Percentiles rank a stretch among this genome's conserved stretches.
Evolutionary conservation across 2,113 vertebrate species (phyloP).

Genomic region (Puffinus mauretanicus): DNA sequence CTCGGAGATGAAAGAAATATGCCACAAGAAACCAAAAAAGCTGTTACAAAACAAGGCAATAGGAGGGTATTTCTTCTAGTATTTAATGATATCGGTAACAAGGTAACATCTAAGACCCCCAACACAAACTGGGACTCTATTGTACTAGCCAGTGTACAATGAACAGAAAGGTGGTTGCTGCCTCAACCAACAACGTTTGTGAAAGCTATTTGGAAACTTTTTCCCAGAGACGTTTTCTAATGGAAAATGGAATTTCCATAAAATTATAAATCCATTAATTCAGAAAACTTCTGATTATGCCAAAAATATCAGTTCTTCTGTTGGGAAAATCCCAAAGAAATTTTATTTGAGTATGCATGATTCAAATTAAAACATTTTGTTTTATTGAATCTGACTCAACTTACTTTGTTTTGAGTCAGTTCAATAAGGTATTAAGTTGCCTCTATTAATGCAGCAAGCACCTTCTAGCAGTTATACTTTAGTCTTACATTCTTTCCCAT

Average conservation of each 20-base stretch:
- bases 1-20: not conserved
- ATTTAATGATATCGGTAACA: not conserved
- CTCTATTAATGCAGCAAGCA: not conserved
- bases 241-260: constrained; percentile 11
- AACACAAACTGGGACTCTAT: not conserved
- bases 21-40: not conserved
- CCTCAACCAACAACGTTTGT: not conserved
- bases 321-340: not conserved
- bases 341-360: not conserved
- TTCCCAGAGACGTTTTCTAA: not conserved
- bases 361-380: not conserved
- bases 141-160: not conserved
- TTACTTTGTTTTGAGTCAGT: not conserved
- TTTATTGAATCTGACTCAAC: not conserved
- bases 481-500: not conserved
- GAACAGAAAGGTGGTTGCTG: not conserved
- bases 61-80: not conserved
- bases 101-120: not conserved
- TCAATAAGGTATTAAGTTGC: not conserved
- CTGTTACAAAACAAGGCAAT: not conserved
- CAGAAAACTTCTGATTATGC: not conserved
- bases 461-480: not conserved
- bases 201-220: not conserved
- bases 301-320: not conserved
- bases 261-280: not conserved